Evolutionary conservation across 1,140 invertebrate genomes (phyloP).

Genomic region (Drosophila orena): DNA sequence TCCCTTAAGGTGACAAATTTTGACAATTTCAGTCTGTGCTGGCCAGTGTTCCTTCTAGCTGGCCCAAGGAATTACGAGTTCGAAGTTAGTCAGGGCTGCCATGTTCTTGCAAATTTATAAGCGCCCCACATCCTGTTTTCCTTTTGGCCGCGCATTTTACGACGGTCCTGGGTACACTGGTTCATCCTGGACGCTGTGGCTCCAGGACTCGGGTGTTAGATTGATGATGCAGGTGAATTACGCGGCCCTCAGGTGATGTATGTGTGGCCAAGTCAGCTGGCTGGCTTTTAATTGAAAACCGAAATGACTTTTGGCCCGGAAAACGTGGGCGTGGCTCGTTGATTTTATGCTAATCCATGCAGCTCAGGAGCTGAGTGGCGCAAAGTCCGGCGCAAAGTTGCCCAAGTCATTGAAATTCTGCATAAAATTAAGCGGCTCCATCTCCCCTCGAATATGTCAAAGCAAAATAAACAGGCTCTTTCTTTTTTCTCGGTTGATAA

Average conservation of each 20-base stretch:
- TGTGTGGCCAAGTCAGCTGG: constrained; percentile 39
- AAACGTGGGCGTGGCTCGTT: constrained; percentile 33
- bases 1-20: no score
- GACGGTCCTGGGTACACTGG: constrained; percentile 14
- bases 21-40: constrained; percentile 7
- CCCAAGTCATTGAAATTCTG: constrained; percentile 69
- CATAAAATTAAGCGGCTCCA: constrained; percentile 64
- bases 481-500: constrained; percentile 31
- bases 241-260: constrained; percentile 59
- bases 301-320: constrained; percentile 44
- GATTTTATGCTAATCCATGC: constrained; percentile 80
- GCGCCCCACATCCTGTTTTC: constrained; percentile 52
- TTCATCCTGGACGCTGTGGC: no score
- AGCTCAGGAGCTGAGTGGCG: constrained; percentile 61
- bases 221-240: constrained; percentile 78
- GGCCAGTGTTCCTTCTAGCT: constrained; percentile 14
- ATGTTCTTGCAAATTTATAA: constrained; percentile 55
- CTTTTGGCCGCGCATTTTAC: constrained; percentile 32
- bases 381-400: constrained; percentile 34
- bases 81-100: constrained; percentile 33
- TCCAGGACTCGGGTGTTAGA: constrained; percentile 38
- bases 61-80: constrained; percentile 49
- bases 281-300: constrained; percentile 76
- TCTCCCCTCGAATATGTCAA: constrained; percentile 55
- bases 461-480: constrained; percentile 75